Base-by-base conservation (phyloP, 2,797 vertebrate genomes). In the Sebastes miniatus region DNA sequence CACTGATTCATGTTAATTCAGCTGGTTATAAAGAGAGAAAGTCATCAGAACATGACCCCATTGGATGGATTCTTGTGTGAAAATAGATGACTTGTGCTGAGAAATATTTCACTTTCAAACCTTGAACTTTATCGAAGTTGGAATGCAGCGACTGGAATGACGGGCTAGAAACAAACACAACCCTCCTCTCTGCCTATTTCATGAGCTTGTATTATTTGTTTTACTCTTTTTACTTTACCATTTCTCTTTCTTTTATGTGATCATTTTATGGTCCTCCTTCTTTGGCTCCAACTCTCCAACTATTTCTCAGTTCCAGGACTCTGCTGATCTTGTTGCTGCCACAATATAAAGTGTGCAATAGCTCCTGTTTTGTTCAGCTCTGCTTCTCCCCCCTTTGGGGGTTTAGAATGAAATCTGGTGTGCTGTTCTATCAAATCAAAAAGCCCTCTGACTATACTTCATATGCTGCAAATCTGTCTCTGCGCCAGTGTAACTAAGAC, bases 351-450 rank as follows among this genome's bases (percentile, higher is more conserved):
- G 18, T 57, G 36, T 68, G 64, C 16, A 22, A 5, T 11, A 32
- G 69, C 62, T 8, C 62, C 34, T 52, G 4, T 59, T 74, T 65
- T 34, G 22, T 31, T 36, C 61, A n/a, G 24, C 16, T n/a, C 29
- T 65, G 73, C 34, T 9, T 73, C 56, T 69, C 27, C 70, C 70
- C 14, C 39, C 39, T 16, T 65, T 20, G 27, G 32, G 31, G 75
- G 29, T 63, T 66, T 34, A 43, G n/a, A 64, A 54, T 78, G 14
- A 69, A 69, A 73, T 72, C 7, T 24, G 20, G 12, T 47, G 9
- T 36, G 52, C 14, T 50, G 20, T 34, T 72, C 27, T 36, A 39
- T 77, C 47, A 68, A 71, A 83, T 81, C 50, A 59, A 62, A 79
- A 54, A 65, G 8, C 5, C 6, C 29, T 2, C 34, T 2, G 47